Evolutionary conservation across 2,888 invertebrate species (phyloP), one percentile per base, ranked within the genome.

Genomic region (Mesopsocus fuscifrons): DNA sequence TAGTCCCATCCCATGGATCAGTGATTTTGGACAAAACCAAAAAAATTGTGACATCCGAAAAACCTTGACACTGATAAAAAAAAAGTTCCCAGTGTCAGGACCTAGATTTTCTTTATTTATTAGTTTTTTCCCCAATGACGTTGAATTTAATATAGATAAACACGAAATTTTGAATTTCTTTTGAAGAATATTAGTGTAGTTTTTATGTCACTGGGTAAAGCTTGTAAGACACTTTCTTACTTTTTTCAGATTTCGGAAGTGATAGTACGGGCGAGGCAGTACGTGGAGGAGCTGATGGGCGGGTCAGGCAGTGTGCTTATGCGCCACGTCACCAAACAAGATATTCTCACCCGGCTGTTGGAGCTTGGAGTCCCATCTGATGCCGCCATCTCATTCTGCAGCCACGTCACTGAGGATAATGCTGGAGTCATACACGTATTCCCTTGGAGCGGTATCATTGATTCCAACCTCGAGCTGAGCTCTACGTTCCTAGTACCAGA

Each of bases 371-470:
- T 80, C 57, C 72, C 72, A 56, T 71, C 72, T 55, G 80, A 79
- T 58, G 81, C 77, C 6, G 76, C 81, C 51, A 81, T 89, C 22
- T 74, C 8, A 6, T 9, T 26, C 8, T 11, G 6, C 8, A 9
- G 8, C 26, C 80, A 83, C 60, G 79, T 92, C 59, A 92, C 92
- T 46, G 80, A 80, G 46, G 92, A 94, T 56, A 80, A 82, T 58
- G 80, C 92, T 63, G 95, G 95, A 53, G 84, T 94, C 53, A 84
- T 98, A 54, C 95, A 98, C 62, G 69, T 98, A 61, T 89, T 97
- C 66, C 95, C 95, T 31, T 98, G 97, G 97, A 85, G 89, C 51
- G 91, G 91, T 48, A 83, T 98, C 55, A 74, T 98, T 48, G 89
- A 95, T 60, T 83, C 91, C 55, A 79, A 94, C 60, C 80, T 84